A percentile compares a stretch with the other conserved stretches of the same genome.
These are phyloP conservation scores for Trematomus loennbergii DNA, from an alignment of 2,113 vertebrate species.

Conservation along the genomic window DNA sequence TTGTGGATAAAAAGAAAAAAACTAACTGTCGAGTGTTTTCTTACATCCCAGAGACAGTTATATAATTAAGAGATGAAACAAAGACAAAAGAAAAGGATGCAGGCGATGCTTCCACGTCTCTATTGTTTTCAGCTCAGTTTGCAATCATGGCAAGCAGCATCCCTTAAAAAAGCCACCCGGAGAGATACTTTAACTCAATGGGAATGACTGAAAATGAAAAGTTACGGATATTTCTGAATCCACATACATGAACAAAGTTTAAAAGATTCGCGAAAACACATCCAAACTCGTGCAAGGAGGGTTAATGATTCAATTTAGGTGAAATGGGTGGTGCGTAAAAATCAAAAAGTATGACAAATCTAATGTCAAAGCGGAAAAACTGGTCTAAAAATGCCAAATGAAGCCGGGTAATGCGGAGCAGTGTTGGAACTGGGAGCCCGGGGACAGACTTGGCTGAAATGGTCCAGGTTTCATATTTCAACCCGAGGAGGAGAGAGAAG, in stretches of 20 bases:
- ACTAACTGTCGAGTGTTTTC: conserved; percentile 25
- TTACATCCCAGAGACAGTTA: conserved; percentile 65
- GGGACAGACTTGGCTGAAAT: conserved; percentile 69
- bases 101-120: conserved; percentile 35
- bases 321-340: background rate
- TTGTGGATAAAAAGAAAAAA: background rate
- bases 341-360: conserved; percentile 14
- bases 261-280: conserved; percentile 2
- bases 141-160: conserved; percentile 20
- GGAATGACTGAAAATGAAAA: background rate
- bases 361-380: conserved; percentile 50
- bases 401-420: conserved; percentile 45
- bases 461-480: conserved; percentile 83
- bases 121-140: conserved; percentile 46
- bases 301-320: background rate
- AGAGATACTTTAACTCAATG: conserved; percentile 10
- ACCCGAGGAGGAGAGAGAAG: conserved; percentile 65
- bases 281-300: background rate
- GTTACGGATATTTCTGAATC: conserved; percentile 7
- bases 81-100: conserved; percentile 59
- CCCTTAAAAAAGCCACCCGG: background rate
- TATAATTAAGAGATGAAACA: conserved; percentile 27
- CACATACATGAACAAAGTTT: conserved; percentile 4
- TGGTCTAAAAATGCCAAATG: conserved; percentile 30
- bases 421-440: conserved; percentile 62